These are phyloP conservation scores for Pycnomerus fuliginosus DNA, from an alignment of 2,888 invertebrate species.

Conservation along the genomic window DNA sequence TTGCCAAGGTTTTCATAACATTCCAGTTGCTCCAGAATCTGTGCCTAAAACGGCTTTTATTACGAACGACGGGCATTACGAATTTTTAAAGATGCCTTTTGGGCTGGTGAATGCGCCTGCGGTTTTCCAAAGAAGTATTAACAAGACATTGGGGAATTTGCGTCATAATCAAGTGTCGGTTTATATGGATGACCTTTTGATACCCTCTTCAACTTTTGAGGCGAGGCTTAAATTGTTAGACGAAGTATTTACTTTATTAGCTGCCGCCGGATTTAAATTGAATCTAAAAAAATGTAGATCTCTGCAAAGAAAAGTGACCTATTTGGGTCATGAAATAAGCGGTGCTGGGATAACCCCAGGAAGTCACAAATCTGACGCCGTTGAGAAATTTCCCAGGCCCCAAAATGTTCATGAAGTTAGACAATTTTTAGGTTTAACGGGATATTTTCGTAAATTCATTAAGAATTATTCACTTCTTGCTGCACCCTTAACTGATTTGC, in stretches of 20 bases:
- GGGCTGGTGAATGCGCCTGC: conserved; percentile 3
- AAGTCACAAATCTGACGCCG: too few relatives aligned
- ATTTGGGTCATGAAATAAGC: conserved; percentile 13
- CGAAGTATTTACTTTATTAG: not conserved
- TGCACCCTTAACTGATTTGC: too few relatives aligned
- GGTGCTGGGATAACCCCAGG: conserved; percentile 22
- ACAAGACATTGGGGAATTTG: not conserved
- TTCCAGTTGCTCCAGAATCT: conserved; percentile 33
- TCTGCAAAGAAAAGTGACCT: conserved; percentile 18
- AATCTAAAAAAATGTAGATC: conserved; percentile 25
- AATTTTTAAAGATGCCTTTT: conserved; percentile 9
- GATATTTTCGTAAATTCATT: conserved; percentile 10
- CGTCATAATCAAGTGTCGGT: not conserved
- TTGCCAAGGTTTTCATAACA: conserved; percentile 38
- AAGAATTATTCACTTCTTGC: not conserved
- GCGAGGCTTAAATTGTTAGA: not conserved
- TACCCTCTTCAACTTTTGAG: not conserved
- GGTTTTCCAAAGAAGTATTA: conserved; percentile 1
- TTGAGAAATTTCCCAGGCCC: conserved; percentile 18
- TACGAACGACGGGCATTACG: conserved; percentile 21
- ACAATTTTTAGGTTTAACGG: conserved; percentile 10
- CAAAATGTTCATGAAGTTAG: conserved; percentile 7
- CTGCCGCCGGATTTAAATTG: conserved; percentile 10
- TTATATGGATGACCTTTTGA: conserved; percentile 3
- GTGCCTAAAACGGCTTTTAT: conserved; percentile 37